Evolutionary conservation across 1,140 invertebrate genomes (phyloP), one percentile per base, ranked within the genome.

Genomic region (Drosophila prosaltans): DNA sequence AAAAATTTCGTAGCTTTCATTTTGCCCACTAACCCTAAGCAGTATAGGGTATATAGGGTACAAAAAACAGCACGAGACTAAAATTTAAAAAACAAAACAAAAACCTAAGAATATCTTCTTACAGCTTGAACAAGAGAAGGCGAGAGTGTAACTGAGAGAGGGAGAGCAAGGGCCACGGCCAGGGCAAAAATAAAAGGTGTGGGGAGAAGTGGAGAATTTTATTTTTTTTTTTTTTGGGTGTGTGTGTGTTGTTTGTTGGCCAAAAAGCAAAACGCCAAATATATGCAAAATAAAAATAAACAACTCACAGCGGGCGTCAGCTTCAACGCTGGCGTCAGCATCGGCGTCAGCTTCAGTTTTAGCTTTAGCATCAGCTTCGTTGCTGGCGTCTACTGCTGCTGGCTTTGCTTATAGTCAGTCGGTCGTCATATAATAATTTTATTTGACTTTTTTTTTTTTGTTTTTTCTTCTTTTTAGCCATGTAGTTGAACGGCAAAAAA

Each of bases 381-480:
- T 43, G 70, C 28, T 16, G 48, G n/a, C 66, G 61, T 36, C 60
- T n/a, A 55, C 64, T 62, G 62, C 57, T 40, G 62, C 26, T 28
- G 43, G 45, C 21, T 24, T 51, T 26, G 45, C 45, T 51, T 51
- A 51, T 51, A 51, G 45, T 48, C 45, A 16, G 45, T 21, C 69
- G 66, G 80, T 69, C 61, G 81, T 84, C 80, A 83, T 84, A 85
- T 74, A 76, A 72, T 63, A 61, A 55, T 57, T 79, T 72, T 66
- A 72, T 78, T 63, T 66, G 45, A 21, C 51, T 64, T 32, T 59
- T 64, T 64, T 72, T 80, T 63, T 63, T 1, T 45, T 21, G n/a
- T 45, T 68, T 54, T 58, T 63, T 60, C 6, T 36, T 36, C 3
- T 36, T 36, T 36, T 36, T 7, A 36, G 32, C 32, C 32, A 36